phyloP scores from a whole-genome alignment of 2,888 invertebrate species.

The Keiferia lycopersicella region DNA sequence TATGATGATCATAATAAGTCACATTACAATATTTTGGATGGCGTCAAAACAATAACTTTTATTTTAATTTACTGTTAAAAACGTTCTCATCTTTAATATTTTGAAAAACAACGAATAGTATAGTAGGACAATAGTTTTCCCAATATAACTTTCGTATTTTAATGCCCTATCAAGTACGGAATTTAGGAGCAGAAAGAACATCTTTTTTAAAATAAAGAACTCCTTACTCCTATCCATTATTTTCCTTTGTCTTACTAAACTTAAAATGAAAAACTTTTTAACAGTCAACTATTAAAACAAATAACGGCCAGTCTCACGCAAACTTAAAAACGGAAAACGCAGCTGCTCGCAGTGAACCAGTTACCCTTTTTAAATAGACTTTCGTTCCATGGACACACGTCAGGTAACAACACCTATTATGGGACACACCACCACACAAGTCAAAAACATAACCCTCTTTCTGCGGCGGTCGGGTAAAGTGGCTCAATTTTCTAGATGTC shows the following conservation, averaged over 20 bases:
- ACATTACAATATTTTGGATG: too few species aligned
- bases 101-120: too few species aligned
- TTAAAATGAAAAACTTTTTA: not conserved
- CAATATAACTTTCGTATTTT: too few species aligned
- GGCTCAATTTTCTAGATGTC: constrained; percentile 5
- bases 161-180: too few species aligned
- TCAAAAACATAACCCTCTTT: not conserved
- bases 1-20: too few species aligned
- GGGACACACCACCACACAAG: not conserved
- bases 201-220: not conserved
- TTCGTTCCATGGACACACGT: constrained; percentile 9
- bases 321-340: constrained; percentile 52
- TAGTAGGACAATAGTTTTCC: too few species aligned
- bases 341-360: constrained; percentile 44
- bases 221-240: not conserved
- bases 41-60: too few species aligned
- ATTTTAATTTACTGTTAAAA: too few species aligned
- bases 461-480: too few species aligned
- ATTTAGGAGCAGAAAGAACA: not conserved
- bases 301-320: constrained; percentile 39
- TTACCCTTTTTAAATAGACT: constrained; percentile 23
- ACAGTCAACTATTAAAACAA: constrained; percentile 11
- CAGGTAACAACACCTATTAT: constrained; percentile 13
- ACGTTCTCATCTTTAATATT: too few species aligned
- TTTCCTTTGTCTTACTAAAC: not conserved